These are phyloP conservation scores for Ptilonorhynchus violaceus DNA, from an alignment of 2,113 vertebrate genomes.

Conservation along the genomic window DNA sequence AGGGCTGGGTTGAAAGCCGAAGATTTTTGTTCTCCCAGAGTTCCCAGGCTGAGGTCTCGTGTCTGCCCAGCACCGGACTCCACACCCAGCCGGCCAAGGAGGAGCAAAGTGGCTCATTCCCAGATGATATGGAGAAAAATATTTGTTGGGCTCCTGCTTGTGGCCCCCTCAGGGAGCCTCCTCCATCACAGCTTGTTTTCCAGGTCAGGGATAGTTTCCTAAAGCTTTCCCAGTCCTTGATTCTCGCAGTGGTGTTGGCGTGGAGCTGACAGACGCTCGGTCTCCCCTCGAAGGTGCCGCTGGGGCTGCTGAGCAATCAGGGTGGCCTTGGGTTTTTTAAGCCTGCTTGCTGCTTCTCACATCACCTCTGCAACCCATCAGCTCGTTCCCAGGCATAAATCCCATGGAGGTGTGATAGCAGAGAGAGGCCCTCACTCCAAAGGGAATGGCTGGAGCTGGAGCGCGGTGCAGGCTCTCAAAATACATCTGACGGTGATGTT, in stretches of 20 bases:
- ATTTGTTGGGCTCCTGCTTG: background rate
- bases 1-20: background rate
- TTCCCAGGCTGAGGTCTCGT: rapidly evolving
- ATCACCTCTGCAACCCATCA: background rate
- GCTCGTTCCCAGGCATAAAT: background rate
- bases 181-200: slow-evolving; percentile 16
- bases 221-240: background rate
- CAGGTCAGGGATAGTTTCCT: background rate
- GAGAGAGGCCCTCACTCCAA: rapidly evolving
- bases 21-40: background rate
- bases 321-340: background rate
- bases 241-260: slow-evolving; percentile 6
- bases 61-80: rapidly evolving
- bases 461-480: rapidly evolving
- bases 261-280: background rate
- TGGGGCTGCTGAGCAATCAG: background rate
- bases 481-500: rapidly evolving
- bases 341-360: background rate
- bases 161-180: slow-evolving; percentile 1
- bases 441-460: background rate
- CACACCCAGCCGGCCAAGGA: background rate
- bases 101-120: background rate
- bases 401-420: background rate
- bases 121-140: background rate
- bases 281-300: background rate